Evolutionary conservation across 2,888 invertebrate species (phyloP).

Genomic region (Drosophila monieri): DNA sequence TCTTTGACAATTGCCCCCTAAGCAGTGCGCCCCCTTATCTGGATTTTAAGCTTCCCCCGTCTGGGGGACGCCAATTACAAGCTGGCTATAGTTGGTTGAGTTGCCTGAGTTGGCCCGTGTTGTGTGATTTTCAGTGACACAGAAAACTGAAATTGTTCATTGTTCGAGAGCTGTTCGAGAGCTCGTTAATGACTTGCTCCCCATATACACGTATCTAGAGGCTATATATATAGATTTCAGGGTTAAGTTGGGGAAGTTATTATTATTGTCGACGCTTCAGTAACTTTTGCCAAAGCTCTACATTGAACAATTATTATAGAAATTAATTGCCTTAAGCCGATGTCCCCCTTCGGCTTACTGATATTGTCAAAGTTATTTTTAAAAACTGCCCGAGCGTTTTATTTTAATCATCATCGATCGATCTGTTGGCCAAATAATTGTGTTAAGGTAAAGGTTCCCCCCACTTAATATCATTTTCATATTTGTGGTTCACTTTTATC

Average conservation of each 20-base stretch:
- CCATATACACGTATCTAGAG: conserved; percentile 41
- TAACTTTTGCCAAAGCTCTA: conserved; percentile 77
- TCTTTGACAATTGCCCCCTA: conserved; percentile 48
- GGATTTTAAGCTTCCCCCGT: conserved; percentile 21
- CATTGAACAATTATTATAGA: conserved; percentile 76
- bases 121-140: conserved; percentile 83
- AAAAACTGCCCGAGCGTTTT: conserved; percentile 81
- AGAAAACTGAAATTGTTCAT: conserved; percentile 83
- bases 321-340: conserved; percentile 74
- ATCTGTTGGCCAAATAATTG: conserved; percentile 41
- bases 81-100: conserved; percentile 79
- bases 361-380: conserved; percentile 47
- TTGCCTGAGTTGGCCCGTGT: conserved; percentile 22
- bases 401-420: conserved; percentile 64
- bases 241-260: conserved; percentile 78
- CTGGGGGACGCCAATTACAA: conserved; percentile 45
- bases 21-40: conserved; percentile 9
- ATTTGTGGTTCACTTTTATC: conserved; percentile 14
- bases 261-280: conserved; percentile 78
- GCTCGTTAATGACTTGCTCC: conserved; percentile 63
- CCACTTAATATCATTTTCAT: conserved; percentile 34
- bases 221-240: conserved; percentile 66
- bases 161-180: conserved; percentile 61
- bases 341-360: conserved; percentile 21
- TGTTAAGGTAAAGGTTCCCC: conserved; percentile 72